These are phyloP conservation scores for Manis javanica DNA, from an alignment of 2,797 vertebrate species.

Conservation along the genomic window DNA sequence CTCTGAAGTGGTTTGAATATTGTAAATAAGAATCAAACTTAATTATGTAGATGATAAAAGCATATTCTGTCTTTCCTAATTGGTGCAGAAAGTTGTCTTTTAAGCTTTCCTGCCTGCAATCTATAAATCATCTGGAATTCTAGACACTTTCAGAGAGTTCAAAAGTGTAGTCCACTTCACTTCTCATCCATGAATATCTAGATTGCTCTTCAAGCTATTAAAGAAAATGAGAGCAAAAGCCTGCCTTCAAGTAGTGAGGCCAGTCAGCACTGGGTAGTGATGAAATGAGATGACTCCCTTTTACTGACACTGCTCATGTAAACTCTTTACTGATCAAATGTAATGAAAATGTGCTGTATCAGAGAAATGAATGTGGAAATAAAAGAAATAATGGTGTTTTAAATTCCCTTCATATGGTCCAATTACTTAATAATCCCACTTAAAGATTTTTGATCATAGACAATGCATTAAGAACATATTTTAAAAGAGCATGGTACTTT, in stretches of 20 bases:
- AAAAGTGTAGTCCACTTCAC: background rate
- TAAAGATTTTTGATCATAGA: background rate
- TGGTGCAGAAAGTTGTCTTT: background rate
- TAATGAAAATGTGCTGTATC: background rate
- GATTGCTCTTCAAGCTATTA: background rate
- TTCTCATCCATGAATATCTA: background rate
- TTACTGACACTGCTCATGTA: background rate
- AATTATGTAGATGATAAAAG: constrained; percentile 1
- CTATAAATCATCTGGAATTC: constrained; percentile 19
- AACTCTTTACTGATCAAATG: background rate
- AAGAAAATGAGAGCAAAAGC: constrained; percentile 19
- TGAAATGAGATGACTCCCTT: background rate
- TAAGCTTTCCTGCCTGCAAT: background rate
- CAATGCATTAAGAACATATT: background rate
- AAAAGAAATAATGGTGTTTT: background rate
- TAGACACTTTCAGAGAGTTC: background rate
- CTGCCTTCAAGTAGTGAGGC: background rate
- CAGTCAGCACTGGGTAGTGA: background rate
- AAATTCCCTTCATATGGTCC: background rate
- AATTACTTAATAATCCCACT: background rate
- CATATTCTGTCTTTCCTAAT: background rate
- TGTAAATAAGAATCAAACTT: constrained; percentile 7
- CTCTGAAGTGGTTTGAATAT: background rate
- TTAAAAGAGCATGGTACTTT: background rate
- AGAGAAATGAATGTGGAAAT: background rate